Percentiles rank a stretch among this genome's conserved stretches.
Evolutionary conservation across 2,888 invertebrate species (phyloP).

Genomic region (Acleris holmiana): DNA sequence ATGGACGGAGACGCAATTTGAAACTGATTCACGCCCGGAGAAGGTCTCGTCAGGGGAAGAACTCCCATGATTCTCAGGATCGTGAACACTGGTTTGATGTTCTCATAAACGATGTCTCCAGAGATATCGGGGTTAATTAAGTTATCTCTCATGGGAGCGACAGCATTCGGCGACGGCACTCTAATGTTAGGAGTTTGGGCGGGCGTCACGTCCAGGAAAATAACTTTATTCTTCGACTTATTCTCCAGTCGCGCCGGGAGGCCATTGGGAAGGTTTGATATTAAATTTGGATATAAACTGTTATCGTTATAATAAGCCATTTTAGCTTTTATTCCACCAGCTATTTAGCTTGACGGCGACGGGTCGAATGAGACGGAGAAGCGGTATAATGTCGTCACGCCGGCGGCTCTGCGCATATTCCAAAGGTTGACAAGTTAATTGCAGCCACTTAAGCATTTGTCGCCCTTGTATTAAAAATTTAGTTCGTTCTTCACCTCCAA

Average conservation of each 20-base stretch:
- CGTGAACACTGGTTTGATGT: conserved; percentile 74
- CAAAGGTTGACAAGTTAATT: conserved; percentile 76
- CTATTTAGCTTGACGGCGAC: conserved; percentile 42
- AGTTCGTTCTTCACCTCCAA: conserved; percentile 68
- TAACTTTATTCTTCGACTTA: conserved; percentile 60
- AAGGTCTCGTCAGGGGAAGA: conserved; percentile 83
- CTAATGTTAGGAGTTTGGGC: conserved; percentile 59
- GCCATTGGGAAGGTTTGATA: conserved; percentile 64
- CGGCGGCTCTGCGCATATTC: conserved; percentile 61
- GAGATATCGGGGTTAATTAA: conserved; percentile 61
- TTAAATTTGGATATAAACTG: conserved; percentile 55
- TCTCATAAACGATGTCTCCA: conserved; percentile 75
- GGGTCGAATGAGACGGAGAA: conserved; percentile 49
- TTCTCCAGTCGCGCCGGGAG: conserved; percentile 58
- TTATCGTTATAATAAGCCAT: conserved; percentile 66
- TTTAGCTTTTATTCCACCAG: conserved; percentile 40
- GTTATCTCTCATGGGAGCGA: conserved; percentile 66
- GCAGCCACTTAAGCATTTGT: conserved; percentile 58
- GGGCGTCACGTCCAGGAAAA: conserved; percentile 75
- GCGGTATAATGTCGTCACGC: conserved; percentile 52
- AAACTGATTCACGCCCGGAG: conserved; percentile 77
- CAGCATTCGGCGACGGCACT: conserved; percentile 57
- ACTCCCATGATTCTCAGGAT: conserved; percentile 84
- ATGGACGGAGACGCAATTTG: conserved; percentile 81
- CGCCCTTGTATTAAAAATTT: conserved; percentile 68